These are phyloP conservation scores for Sitophilus oryzae DNA, from an alignment of 1,140 invertebrate genomes.

Conservation along the genomic window DNA sequence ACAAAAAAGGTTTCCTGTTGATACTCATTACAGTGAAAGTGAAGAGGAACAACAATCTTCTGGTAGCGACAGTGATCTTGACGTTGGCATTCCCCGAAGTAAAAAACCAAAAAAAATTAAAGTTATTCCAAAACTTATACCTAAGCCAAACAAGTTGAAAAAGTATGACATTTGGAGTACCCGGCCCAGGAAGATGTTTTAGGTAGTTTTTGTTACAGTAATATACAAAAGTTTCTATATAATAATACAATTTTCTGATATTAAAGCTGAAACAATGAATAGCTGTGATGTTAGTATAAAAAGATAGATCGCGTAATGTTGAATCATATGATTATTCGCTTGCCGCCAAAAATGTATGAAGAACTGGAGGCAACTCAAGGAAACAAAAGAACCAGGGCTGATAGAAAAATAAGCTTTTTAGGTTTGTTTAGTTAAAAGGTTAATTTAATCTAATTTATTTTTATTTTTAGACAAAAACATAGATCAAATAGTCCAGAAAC, in stretches of 20 bases:
- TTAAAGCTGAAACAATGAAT: constrained; percentile 53
- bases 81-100: constrained; percentile 35
- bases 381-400: constrained; percentile 54
- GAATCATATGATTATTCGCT: constrained; percentile 54
- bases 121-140: constrained; percentile 41
- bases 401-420: constrained; percentile 54
- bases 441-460: not conserved
- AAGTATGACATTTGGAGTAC: constrained; percentile 60
- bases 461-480: constrained; percentile 46
- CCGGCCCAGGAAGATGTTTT: constrained; percentile 55
- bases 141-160: constrained; percentile 37
- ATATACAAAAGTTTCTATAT: not conserved
- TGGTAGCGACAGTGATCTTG: constrained; percentile 48
- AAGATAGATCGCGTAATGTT: constrained; percentile 50
- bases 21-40: constrained; percentile 31
- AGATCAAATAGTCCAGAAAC: constrained; percentile 20
- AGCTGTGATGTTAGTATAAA: constrained; percentile 55
- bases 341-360: constrained; percentile 29
- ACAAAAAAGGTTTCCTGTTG: constrained; percentile 36
- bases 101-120: constrained; percentile 44
- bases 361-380: constrained; percentile 40
- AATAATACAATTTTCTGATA: not conserved
- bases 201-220: constrained; percentile 5
- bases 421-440: not conserved
- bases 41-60: constrained; percentile 46